phyloP scores from a whole-genome alignment of 2,113 vertebrate species.

The Marmota flaviventris region DNA sequence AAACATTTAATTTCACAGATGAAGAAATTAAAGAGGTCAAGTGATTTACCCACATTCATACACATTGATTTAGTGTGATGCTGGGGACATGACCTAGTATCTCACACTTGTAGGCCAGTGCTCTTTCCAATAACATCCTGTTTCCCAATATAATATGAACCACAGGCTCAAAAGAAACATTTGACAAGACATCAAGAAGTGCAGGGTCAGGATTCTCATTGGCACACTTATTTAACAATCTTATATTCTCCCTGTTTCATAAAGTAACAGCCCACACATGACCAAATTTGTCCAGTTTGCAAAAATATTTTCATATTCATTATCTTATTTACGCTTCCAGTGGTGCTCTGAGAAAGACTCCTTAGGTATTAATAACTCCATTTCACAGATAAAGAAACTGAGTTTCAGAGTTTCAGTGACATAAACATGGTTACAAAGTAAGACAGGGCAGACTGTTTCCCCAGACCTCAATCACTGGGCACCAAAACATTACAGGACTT shows the following conservation, averaged over 20 bases:
- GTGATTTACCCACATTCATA: not conserved
- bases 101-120: fast-evolving
- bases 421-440: not conserved
- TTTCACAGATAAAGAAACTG: not conserved
- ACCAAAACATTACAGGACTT: not conserved
- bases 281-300: not conserved
- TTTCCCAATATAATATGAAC: not conserved
- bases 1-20: not conserved
- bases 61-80: not conserved
- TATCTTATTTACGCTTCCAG: not conserved
- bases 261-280: not conserved
- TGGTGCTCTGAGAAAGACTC: not conserved
- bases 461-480: not conserved
- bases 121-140: not conserved
- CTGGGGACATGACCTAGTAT: not conserved
- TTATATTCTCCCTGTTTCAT: not conserved
- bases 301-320: not conserved
- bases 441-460: not conserved
- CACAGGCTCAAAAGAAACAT: not conserved
- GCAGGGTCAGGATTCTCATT: not conserved
- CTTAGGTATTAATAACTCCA: not conserved
- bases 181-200: not conserved
- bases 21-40: not conserved
- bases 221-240: not conserved
- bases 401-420: not conserved